Conservation (phyloP, 1,140 invertebrate genomes). For the Drosophila ficusphila region DNA sequence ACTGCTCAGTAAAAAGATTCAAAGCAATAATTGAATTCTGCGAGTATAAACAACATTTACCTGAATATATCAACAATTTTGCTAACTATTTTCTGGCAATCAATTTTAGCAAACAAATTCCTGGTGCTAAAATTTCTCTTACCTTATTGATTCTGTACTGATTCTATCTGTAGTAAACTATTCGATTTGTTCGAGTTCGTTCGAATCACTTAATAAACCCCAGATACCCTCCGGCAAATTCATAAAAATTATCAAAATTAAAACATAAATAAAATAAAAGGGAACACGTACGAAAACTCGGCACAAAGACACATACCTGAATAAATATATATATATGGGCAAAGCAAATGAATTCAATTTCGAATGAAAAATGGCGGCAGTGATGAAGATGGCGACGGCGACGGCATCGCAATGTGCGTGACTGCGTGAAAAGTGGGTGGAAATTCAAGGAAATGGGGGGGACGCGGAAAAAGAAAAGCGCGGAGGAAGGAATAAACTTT, state of each 20-base stretch:
- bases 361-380: constrained; percentile 76
- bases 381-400: constrained; percentile 71
- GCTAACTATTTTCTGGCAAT: no score
- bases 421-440: constrained; percentile 13
- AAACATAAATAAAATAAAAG: constrained; percentile 68
- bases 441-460: constrained; percentile 5
- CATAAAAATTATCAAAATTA: constrained; percentile 52
- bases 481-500: constrained; percentile 60
- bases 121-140: no score
- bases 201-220: constrained; percentile 10
- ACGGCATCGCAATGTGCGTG: constrained; percentile 32
- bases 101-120: no score
- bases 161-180: no score
- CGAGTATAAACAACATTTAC: no score
- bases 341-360: constrained; percentile 77
- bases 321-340: neutral
- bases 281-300: constrained; percentile 48
- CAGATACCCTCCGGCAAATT: constrained; percentile 17
- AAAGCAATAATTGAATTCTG: neutral
- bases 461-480: constrained; percentile 6
- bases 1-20: neutral
- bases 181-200: no score
- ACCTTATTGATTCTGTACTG: no score
- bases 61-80: no score
- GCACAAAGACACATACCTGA: constrained; percentile 5